Evolutionary conservation across 53 echinoderm and acorn worm genomes (phyloP).

Genomic region (Paracentrotus lividus): DNA sequence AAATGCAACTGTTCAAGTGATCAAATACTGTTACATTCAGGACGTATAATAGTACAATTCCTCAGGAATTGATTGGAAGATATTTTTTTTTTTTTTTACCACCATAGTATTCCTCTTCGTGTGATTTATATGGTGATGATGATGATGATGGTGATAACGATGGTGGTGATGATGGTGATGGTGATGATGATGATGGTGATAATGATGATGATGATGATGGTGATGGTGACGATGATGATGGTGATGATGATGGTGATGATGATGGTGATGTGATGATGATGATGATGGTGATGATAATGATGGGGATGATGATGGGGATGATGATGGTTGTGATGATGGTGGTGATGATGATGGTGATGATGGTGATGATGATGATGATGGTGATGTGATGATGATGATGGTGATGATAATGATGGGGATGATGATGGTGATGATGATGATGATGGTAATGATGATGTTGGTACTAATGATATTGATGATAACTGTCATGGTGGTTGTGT

Average conservation of each 20-base stretch:
- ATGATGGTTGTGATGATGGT: conserved; percentile 50
- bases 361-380: not conserved
- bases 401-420: not conserved
- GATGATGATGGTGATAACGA: not conserved
- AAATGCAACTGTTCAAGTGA: too few species aligned
- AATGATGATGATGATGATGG: conserved; percentile 7
- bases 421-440: conserved; percentile 58
- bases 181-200: conserved; percentile 25
- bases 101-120: too few species aligned
- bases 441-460: conserved; percentile 43
- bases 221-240: conserved; percentile 15
- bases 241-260: conserved; percentile 17
- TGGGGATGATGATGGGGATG: not conserved
- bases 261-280: conserved; percentile 18
- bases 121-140: not conserved
- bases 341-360: conserved; percentile 24
- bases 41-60: too few species aligned
- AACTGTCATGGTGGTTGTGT: too few species aligned
- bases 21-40: too few species aligned
- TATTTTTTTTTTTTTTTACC: too few species aligned
- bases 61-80: too few species aligned
- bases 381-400: conserved; percentile 9
- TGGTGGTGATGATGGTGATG: conserved; percentile 16
- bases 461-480: too few species aligned
- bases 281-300: not conserved